Evolutionary conservation across 2,797 vertebrate species (phyloP), one percentile per base, ranked within the genome.

Genomic region (Molossus alvarezi): DNA sequence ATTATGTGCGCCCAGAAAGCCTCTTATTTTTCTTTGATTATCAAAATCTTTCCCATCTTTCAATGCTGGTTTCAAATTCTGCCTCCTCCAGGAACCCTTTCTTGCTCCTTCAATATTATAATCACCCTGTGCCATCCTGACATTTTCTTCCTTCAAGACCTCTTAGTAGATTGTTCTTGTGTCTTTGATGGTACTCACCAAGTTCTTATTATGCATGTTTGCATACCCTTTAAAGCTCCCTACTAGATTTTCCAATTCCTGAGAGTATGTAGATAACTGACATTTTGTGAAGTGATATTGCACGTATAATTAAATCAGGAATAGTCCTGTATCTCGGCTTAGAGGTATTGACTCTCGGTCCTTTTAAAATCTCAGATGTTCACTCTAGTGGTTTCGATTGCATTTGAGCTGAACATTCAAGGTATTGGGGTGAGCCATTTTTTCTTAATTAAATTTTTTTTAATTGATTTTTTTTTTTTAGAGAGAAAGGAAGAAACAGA

Each of bases 91-190:
- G 37, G n/a, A 79, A 21, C 27, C 0, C 3, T 72, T 90, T 92
- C n/a, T 55, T 95, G 4, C 15, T 72, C 48, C 55, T 87, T 96
- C 65, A 45, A 11, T 45, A n/a, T 80, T 77, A 45, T 29, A 72
- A 64, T 71, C 23, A 41, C 21, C 33, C 18, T 18, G 13, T 23
- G 12, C 23, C 45, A 33, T 27, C 11, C 13, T 93, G 33, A 6
- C 41, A 15, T 72, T 73, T 83, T 62, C 9, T 67, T 88, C 21
- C 60, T 83, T 90, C 12, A 18, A 90, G 10, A 60, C 3, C 17
- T 89, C 41, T 79, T 73, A 69, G 29, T 9, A 81, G 5, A 45
- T 87, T 76, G 14, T 83, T 67, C 2, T 79, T 91, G 0, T 57
- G 14, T 41, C 62, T 92, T 69, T 71, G 20, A n/a, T 84, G 37